Evolutionary conservation across 92 coral and sea anemone species (phyloP).

Genomic region (Scolanthus callimorphus): DNA sequence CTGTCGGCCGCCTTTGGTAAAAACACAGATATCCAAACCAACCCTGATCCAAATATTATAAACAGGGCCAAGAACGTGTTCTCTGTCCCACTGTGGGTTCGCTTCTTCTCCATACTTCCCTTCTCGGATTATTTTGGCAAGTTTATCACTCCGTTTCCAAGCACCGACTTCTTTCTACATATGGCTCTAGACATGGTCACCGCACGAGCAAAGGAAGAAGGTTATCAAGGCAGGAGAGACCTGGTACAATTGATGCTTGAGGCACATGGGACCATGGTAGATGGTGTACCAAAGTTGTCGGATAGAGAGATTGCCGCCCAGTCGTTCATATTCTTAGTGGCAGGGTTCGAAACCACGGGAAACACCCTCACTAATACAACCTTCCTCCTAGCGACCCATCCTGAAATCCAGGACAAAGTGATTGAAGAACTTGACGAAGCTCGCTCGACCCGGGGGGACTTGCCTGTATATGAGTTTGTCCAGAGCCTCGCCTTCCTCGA

Average conservation of each 20-base stretch:
- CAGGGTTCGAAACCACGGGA: slow-evolving; percentile 75
- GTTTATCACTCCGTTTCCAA: slow-evolving; percentile 17
- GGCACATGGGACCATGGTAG: slow-evolving; percentile 28
- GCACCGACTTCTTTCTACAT: slow-evolving; percentile 38
- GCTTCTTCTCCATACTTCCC: slow-evolving; percentile 50
- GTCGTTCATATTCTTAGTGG: slow-evolving; percentile 56
- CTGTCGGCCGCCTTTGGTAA: slow-evolving; percentile 42
- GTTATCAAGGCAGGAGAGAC: slow-evolving; percentile 45
- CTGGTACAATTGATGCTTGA: slow-evolving; percentile 73
- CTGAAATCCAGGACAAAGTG: slow-evolving; percentile 60
- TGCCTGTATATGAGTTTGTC: slow-evolving; percentile 40
- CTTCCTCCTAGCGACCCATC: slow-evolving; percentile 46
- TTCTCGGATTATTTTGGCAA: slow-evolving; percentile 40
- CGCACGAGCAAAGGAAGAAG: slow-evolving; percentile 31
- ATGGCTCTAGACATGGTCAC: slow-evolving; percentile 43
- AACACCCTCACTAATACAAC: slow-evolving; percentile 52
- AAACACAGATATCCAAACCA: slow-evolving; percentile 38
- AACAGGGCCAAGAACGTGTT: slow-evolving; percentile 24
- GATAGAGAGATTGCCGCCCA: slow-evolving; percentile 76
- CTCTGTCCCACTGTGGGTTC: slow-evolving; percentile 22
- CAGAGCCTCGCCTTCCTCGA: slow-evolving; percentile 72
- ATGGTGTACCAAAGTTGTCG: slow-evolving; percentile 30
- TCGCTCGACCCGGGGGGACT: slow-evolving; percentile 14
- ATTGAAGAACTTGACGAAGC: slow-evolving; percentile 52
- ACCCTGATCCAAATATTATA: slow-evolving; percentile 28